Conservation (phyloP, 1,140 invertebrate species). For the Zaprionus lachaisei region DNA sequence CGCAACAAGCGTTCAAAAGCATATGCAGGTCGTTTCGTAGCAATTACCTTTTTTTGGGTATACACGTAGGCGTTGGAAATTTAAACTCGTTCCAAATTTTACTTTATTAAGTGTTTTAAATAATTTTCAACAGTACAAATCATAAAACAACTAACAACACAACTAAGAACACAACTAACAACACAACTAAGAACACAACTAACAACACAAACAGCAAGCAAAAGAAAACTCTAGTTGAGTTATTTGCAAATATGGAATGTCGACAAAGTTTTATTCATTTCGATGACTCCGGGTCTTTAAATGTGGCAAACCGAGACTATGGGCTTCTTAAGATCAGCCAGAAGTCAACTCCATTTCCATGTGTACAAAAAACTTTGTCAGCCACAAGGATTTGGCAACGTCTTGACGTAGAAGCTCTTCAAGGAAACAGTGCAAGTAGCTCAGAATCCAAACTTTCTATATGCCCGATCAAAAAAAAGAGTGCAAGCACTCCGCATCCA, state of each 20-base stretch:
- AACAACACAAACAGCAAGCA: no score
- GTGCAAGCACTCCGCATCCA: conserved; percentile 20
- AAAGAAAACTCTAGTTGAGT: no score
- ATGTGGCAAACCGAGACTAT: conserved; percentile 33
- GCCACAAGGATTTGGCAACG: conserved; percentile 21
- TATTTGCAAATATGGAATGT: no score
- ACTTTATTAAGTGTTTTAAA: no score
- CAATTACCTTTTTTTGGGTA: conserved; percentile 6
- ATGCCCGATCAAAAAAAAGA: neutral
- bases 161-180: no score
- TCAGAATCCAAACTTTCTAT: neutral
- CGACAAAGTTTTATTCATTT: neutral
- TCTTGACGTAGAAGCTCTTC: conserved; percentile 10
- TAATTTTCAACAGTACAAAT: no score
- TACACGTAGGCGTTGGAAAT: neutral
- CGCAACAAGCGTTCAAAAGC: neutral
- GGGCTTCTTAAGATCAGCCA: conserved; percentile 36
- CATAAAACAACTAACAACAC: no score
- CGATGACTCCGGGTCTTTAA: neutral
- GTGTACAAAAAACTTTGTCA: conserved; percentile 15
- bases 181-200: no score
- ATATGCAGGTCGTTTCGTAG: neutral
- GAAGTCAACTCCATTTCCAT: conserved; percentile 51
- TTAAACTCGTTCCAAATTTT: no score
- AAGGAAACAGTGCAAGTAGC: neutral